Percentiles rank a stretch among this genome's conserved stretches.
These are phyloP conservation scores for Mycogona germanica DNA, from an alignment of 2,888 invertebrate species.

Conservation along the genomic window DNA sequence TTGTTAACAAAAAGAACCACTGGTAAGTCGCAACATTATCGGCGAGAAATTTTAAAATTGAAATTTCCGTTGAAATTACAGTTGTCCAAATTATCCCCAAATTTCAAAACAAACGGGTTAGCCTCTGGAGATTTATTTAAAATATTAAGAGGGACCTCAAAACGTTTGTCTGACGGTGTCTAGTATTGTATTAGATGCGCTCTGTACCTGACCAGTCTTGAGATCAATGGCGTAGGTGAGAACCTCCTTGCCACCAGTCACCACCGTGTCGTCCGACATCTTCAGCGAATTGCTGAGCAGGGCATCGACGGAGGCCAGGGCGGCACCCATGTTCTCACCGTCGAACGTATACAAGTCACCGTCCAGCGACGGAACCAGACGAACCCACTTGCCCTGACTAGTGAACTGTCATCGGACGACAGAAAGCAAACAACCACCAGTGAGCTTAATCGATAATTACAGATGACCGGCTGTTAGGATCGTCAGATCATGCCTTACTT, in stretches of 20 bases:
- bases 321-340: constrained; percentile 70
- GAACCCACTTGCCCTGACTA: constrained; percentile 70
- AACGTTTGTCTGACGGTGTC: too few species aligned
- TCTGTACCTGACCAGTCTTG: constrained; percentile 45
- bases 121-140: too few species aligned
- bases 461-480: neutral
- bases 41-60: too few species aligned
- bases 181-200: too few species aligned
- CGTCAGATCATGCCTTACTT: too few species aligned
- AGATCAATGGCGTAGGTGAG: constrained; percentile 74
- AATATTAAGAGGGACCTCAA: too few species aligned
- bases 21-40: too few species aligned
- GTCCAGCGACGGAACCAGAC: constrained; percentile 83
- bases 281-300: constrained; percentile 68
- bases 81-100: too few species aligned
- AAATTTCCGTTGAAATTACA: too few species aligned
- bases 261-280: constrained; percentile 39
- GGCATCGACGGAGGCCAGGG: constrained; percentile 75
- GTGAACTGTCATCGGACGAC: constrained; percentile 48
- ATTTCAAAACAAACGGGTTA: too few species aligned
- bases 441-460: neutral
- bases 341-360: constrained; percentile 87
- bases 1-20: too few species aligned
- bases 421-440: neutral
- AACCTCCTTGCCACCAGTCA: constrained; percentile 66